These are phyloP conservation scores for Gymnothorax reevesii DNA, from an alignment of 2,797 vertebrate genomes.

Conservation along the genomic window DNA sequence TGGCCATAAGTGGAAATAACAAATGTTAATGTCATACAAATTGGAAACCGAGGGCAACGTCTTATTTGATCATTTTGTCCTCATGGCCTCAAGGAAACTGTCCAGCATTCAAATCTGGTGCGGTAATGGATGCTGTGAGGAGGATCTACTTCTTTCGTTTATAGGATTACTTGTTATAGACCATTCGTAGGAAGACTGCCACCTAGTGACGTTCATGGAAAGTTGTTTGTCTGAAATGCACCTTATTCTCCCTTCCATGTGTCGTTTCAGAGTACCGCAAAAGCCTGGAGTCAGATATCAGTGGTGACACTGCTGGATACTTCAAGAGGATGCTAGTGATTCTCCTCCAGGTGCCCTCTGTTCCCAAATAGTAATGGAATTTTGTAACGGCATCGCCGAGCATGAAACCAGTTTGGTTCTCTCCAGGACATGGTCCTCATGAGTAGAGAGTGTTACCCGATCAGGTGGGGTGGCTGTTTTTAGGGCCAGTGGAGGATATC, in stretches of 20 bases:
- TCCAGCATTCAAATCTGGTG: background rate
- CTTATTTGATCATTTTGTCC: background rate
- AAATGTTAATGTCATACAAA: background rate
- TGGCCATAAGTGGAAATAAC: background rate
- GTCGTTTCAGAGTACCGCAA: constrained; percentile 77
- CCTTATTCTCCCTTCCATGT: background rate
- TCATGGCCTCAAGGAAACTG: background rate
- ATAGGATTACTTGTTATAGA: constrained; percentile 51
- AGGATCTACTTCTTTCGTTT: constrained; percentile 38
- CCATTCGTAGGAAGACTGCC: constrained; percentile 36
- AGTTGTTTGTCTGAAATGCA: constrained; percentile 30
- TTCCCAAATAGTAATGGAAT: constrained; percentile 47
- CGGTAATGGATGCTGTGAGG: constrained; percentile 28
- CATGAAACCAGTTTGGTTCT: constrained; percentile 50
- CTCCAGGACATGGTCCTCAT: constrained; percentile 23
- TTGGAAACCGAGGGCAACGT: background rate
- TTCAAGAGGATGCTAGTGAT: constrained; percentile 90
- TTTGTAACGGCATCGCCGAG: constrained; percentile 48
- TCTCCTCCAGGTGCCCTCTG: constrained; percentile 82
- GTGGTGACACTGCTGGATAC: constrained; percentile 85
- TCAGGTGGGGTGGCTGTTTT: constrained; percentile 21
- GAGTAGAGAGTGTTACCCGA: constrained; percentile 38
- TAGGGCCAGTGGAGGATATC: constrained; percentile 27
- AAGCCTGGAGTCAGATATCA: constrained; percentile 87
- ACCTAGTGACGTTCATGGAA: constrained; percentile 41